phyloP scores from a whole-genome alignment of 2,113 vertebrate species.

The Pollimyrus isidori region DNA sequence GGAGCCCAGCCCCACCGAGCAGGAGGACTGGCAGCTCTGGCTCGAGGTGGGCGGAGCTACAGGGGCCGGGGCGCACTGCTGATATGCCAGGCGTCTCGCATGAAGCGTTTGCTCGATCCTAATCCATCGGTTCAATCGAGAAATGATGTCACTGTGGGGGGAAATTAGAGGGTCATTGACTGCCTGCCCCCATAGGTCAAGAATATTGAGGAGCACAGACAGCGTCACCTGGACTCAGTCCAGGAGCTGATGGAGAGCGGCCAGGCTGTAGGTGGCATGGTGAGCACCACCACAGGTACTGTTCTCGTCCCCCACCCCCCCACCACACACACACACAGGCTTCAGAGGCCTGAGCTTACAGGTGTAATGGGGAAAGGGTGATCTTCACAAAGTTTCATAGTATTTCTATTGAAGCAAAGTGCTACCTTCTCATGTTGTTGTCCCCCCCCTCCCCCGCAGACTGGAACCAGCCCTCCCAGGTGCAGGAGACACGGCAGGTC shows the following conservation, averaged over 20 bases:
- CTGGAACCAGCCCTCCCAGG: constrained; percentile 90
- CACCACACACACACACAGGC: too few species aligned
- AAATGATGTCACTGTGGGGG: background rate
- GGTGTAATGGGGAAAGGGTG: too few species aligned
- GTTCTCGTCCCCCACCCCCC: too few species aligned
- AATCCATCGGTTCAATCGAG: background rate
- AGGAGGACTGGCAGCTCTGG: constrained; percentile 87
- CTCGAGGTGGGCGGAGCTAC: constrained; percentile 64
- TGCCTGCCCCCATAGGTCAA: constrained; percentile 69
- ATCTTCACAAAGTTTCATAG: too few species aligned
- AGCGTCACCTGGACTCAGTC: constrained; percentile 85
- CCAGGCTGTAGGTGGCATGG: constrained; percentile 96
- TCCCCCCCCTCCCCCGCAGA: constrained; percentile 51
- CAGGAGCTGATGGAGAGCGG: constrained; percentile 97
- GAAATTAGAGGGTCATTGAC: background rate
- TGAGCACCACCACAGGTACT: constrained; percentile 94
- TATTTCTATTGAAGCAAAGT: too few species aligned
- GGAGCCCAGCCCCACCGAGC: constrained; percentile 77
- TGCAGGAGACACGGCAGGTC: constrained; percentile 86
- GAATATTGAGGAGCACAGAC: constrained; percentile 91
- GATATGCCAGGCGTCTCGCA: background rate
- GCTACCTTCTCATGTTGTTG: too few species aligned
- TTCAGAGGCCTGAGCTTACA: too few species aligned
- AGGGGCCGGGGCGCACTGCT: background rate
- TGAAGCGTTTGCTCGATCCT: background rate